phyloP scores from a whole-genome alignment of 2,113 vertebrate genomes.

The Chloropsis hardwickii region DNA sequence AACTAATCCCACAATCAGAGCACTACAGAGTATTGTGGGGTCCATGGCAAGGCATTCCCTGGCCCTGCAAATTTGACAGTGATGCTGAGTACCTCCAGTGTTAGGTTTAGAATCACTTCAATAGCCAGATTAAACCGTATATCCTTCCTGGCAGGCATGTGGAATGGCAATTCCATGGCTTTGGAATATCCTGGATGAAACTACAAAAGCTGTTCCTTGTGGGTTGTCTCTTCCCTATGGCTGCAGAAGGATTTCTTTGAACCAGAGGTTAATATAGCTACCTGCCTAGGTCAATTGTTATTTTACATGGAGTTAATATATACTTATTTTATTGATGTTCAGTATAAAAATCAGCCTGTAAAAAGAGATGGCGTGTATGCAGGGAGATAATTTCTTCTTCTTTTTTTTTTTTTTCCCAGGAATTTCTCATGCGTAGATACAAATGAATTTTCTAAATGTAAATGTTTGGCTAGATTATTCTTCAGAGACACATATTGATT shows the following conservation, averaged over 20 bases:
- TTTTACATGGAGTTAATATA: not conserved
- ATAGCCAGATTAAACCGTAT: not conserved
- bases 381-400: not conserved
- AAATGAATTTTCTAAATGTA: conserved; percentile 54
- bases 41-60: not conserved
- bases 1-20: not conserved
- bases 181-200: not conserved
- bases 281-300: not conserved
- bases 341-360: not conserved
- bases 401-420: not conserved
- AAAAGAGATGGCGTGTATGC: not conserved
- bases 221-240: not conserved
- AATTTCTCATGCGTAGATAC: conserved; percentile 47
- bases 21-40: not conserved
- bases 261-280: not conserved
- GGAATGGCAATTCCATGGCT: conserved; percentile 52
- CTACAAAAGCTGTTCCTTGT: not conserved
- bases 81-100: not conserved
- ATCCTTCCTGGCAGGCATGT: conserved; percentile 32
- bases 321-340: not conserved
- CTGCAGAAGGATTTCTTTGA: not conserved
- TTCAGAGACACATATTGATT: conserved; percentile 49
- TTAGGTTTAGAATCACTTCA: not conserved
- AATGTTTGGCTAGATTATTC: conserved; percentile 60
- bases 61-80: not conserved